Evolutionary conservation across 2,888 invertebrate species (phyloP), one percentile per base, ranked within the genome.

Genomic region (Cephus rjabovi): DNA sequence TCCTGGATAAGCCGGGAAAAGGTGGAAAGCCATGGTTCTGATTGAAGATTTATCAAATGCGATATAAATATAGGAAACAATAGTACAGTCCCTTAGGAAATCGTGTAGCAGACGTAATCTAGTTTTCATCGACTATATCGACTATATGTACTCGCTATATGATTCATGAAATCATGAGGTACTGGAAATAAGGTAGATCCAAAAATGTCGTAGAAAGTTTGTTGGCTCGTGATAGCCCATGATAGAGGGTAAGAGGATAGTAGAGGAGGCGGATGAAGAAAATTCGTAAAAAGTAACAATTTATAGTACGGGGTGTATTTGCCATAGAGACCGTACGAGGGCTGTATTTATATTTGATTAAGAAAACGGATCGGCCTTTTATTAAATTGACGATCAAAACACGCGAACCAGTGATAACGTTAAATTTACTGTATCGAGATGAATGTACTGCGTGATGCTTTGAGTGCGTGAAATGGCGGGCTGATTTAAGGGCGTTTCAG

Each of bases 1-100:
- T 88, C 23, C 74, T 74, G 6, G 87, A 87, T 74, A 85, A 87
- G 73, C 81, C 83, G 1, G 82, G 82, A 69, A 84, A 81, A 69
- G 81, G 80, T 30, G 81, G 83, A 56, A 83, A 82, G 33, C 81
- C 80, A 12, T 84, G 80, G 76, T 30, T 84, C 31, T 73, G n/a
- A 74, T 56, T 56, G 40, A 56, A 23, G 40, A 23, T 56, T 23
- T 4, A 56, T 56, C 4, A 56, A 56, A 23, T 23, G 23, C 6
- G 23, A 56, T 56, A 23, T 23, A 56, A 56, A 56, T 56, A 23
- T 56, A 56, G 4, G 6, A 56, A 56, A 56, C 23, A 56, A 23
- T 56, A 9, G 40, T 23, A 23, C 40, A 56, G 23, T 56, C 40
- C 2, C 40, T 56, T 9, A 56, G 40, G 6, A 56, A 56, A 56